Evolutionary conservation across 2,888 invertebrate species (phyloP).

Genomic region (Meganola albula): DNA sequence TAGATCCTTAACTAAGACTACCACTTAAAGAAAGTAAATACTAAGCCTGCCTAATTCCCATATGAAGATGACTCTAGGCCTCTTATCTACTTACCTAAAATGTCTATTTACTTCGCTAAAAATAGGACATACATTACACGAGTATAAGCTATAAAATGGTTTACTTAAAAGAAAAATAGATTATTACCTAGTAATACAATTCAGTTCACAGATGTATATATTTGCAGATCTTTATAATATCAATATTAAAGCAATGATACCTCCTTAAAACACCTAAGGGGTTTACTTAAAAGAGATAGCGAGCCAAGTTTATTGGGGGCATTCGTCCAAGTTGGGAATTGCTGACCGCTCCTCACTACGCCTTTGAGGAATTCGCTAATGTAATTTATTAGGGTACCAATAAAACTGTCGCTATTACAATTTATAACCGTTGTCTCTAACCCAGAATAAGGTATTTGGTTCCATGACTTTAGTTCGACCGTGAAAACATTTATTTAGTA

Average conservation of each 20-base stretch:
- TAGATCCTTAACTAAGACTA: too few species aligned
- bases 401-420: conserved; percentile 60
- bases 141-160: too few species aligned
- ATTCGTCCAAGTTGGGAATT: conserved; percentile 31
- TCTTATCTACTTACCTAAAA: too few species aligned
- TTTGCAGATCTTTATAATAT: conserved; percentile 15
- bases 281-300: conserved; percentile 17
- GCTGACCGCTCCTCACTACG: conserved; percentile 39
- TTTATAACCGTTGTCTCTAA: conserved; percentile 53
- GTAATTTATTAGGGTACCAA: conserved; percentile 64
- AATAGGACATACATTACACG: too few species aligned
- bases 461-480: conserved; percentile 20
- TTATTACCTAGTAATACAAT: too few species aligned
- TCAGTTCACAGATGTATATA: too few species aligned
- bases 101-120: too few species aligned
- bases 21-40: too few species aligned
- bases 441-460: conserved; percentile 30
- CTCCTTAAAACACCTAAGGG: conserved; percentile 16
- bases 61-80: too few species aligned
- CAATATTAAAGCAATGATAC: conserved; percentile 8
- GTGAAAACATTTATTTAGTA: conserved; percentile 26
- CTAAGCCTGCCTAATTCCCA: too few species aligned
- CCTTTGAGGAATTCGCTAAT: conserved; percentile 49
- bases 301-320: conserved; percentile 21
- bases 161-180: too few species aligned